Base-by-base conservation (phyloP, 2,888 invertebrate genomes). In the Xylophagus ater region DNA sequence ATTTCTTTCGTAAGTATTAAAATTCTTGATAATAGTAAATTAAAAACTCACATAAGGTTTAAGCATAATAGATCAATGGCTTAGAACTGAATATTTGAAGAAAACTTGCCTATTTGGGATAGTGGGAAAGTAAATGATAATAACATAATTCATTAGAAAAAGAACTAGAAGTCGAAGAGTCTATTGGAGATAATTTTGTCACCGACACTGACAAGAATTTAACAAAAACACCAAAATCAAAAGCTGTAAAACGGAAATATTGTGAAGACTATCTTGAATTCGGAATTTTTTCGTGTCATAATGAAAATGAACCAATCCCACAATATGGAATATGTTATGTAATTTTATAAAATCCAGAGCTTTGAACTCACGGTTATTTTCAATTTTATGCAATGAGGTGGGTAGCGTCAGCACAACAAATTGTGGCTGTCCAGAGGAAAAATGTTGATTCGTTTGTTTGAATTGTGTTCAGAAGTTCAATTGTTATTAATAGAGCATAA, bases 301-400 rank as follows among this genome's bases (percentile, higher is more conserved):
- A 23, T 23, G 6, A 23, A 23, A 23, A 23, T 23, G 23, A 23
- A 23, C 23, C 23, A 23, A 23, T 23, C 23, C 23, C 23, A 10
- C 23, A 23, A 23, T 23, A 10, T 23, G 23, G 8, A 23, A 5
- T 6, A 9, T 23, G 23, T 23, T 23, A 23, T 10, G 23, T 9
- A 23, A 23, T 9, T 9, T 23, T 23, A 23, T 23, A n/a, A n/a
- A n/a, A n/a, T n/a, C n/a, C n/a, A n/a, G n/a, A n/a, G n/a, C n/a
- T n/a, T n/a, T n/a, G n/a, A n/a, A n/a, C n/a, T n/a, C n/a, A n/a
- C n/a, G n/a, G n/a, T n/a, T n/a, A n/a, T n/a, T n/a, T n/a, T n/a
- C 23, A 23, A 23, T 23, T 23, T 31, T 50, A 32, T 49, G 47
- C 42, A 38, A 41, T 32, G 45, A 50, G 37, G 48, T 47, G 47